Evolutionary conservation across 2,797 vertebrate species (phyloP), one percentile per base, ranked within the genome.

Genomic region (Botia kubotai): DNA sequence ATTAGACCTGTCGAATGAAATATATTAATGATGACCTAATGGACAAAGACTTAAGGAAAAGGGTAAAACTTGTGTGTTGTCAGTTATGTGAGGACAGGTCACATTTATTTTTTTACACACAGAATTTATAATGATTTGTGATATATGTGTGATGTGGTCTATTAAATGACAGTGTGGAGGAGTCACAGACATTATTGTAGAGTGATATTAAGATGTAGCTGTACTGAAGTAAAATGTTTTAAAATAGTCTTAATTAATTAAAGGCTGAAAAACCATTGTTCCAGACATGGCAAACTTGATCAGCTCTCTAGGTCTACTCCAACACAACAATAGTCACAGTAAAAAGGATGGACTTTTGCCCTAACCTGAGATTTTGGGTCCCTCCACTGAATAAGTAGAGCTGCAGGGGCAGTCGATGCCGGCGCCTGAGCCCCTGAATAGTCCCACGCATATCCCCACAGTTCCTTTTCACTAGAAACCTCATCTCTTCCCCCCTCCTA

Each of bases 341-440:
- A 72, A 80, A 82, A 68, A 75, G 60, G 48, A 43, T 75, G 75
- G 83, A 85, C 86, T 83, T 83, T 75, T 85, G 73, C 74, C 79
- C 81, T 17, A 19, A 79, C 75, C 76, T 21, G 8, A 78, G 72
- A 63, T 75, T 82, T 75, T 80, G 66, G 76, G 79, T 82, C 79
- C 78, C 86, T 58, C 70, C 6, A 55, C 68, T 87, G 83, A 87
- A 85, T 82, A 65, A 72, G 72, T 43, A 16, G 52, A 87, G 55
- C 83, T 79, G 73, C 86, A 85, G 86, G 86, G 76, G 81, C 71
- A 83, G 73, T 58, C 60, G 71, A 83, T 46, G 76, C 52, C 79
- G 86, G 86, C 82, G 86, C 86, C 86, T 87, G 71, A 68, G 65
- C 65, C 83, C 80, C 82, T 74, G 79, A 82, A 81, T 85, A 72